Percentiles rank a stretch among this genome's conserved stretches.
Conservation (phyloP, 2,113 vertebrate species). For the Atlantisia rogersi region DNA sequence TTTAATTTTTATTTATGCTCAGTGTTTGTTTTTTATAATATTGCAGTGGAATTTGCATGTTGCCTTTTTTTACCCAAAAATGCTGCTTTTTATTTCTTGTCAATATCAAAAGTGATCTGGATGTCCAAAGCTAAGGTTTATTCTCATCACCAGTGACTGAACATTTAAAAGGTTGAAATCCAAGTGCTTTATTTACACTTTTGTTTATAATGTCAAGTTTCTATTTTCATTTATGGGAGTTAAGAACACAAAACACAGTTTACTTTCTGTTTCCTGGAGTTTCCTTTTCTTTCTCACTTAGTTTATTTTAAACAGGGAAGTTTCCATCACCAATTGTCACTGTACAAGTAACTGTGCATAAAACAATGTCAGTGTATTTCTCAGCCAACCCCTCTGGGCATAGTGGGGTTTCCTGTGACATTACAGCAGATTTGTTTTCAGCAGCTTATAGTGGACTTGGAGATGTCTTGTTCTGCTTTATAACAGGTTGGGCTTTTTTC, state of each 20-base stretch:
- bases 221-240: neutral
- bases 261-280: slow-evolving; percentile 15
- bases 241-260: neutral
- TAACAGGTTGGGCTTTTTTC: neutral
- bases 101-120: neutral
- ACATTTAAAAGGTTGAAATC: neutral
- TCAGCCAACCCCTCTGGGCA: neutral
- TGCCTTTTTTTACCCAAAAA: neutral
- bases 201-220: slow-evolving; percentile 55
- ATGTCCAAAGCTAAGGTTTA: neutral
- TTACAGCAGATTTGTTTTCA: neutral
- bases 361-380: slow-evolving; percentile 19
- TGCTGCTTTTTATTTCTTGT: neutral
- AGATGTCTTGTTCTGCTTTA: neutral
- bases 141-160: neutral
- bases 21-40: neutral
- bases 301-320: slow-evolving; percentile 45
- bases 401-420: neutral
- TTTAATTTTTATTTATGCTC: neutral
- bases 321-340: neutral
- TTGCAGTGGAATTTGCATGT: neutral
- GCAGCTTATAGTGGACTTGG: neutral
- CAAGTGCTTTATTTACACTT: neutral
- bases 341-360: neutral
- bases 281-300: slow-evolving; percentile 13